A percentile compares a stretch with the other conserved stretches of the same genome.
These are phyloP conservation scores for Conger conger DNA, from an alignment of 2,113 vertebrate species.

Conservation along the genomic window DNA sequence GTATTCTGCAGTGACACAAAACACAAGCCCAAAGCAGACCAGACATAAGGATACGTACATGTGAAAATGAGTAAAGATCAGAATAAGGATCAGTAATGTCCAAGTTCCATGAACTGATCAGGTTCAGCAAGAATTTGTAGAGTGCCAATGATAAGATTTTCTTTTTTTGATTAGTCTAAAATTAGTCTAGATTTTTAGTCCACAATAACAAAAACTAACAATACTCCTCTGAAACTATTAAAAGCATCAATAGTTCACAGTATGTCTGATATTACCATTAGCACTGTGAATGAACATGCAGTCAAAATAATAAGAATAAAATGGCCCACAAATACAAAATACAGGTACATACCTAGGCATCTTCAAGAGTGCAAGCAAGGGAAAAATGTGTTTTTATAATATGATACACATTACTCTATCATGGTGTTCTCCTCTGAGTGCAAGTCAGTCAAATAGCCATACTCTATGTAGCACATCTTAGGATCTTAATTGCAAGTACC, in stretches of 20 bases:
- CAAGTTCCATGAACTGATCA: not conserved
- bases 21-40: not conserved
- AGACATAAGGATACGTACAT: not conserved
- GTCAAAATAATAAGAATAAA: not conserved
- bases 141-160: not conserved
- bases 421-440: not conserved
- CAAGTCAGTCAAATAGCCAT: not conserved
- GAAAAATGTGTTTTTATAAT: not conserved
- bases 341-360: not conserved
- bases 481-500: not conserved
- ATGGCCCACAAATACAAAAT: not conserved
- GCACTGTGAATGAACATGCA: not conserved
- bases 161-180: not conserved
- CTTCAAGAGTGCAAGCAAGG: not conserved
- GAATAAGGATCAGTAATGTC: not conserved
- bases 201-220: not conserved
- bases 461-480: not conserved
- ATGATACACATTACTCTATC: not conserved
- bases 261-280: not conserved
- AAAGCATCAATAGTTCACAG: not conserved
- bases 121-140: not conserved
- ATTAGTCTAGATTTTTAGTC: no score
- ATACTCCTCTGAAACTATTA: not conserved
- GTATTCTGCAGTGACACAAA: slow-evolving; percentile 76
- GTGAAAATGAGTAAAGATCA: not conserved